Evolutionary conservation across 2,888 invertebrate genomes (phyloP), one percentile per base, ranked within the genome.

Genomic region (Apoda limacodes): DNA sequence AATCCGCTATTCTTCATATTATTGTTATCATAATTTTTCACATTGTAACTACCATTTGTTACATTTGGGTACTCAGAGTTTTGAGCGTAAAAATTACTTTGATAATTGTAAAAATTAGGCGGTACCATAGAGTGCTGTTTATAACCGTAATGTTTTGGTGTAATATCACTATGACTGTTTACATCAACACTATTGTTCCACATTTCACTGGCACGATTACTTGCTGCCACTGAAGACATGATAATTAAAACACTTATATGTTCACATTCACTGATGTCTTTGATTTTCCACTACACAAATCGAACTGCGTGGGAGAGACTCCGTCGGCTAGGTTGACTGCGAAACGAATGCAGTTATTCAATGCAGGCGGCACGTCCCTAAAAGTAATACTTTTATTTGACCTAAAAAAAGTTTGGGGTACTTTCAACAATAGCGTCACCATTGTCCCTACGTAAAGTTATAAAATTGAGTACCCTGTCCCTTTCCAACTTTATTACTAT

Each of bases 331-430:
- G 56, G 66, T 68, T 59, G 66, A 62, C 69, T 75, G 65, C 66
- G 69, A 74, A 75, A 67, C 70, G 70, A 80, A 78, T 80, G 76
- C 56, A 62, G 61, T 65, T 62, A 67, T 65, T 66, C 66, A 57
- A 66, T 60, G 61, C 60, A 61, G 54, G 53, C 74, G 61, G 63
- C 65, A 60, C 67, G 71, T 68, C 76, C 75, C 76, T 74, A 55
- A 65, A 66, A 69, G 71, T 75, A 76, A 72, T 75, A 74, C 71
- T 74, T 74, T 74, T 78, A 70, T 74, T 61, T 76, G 78, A 75
- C 78, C 75, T 72, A 78, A 80, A 80, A 78, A 78, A 78, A 72
- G 52, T 68, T 76, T 69, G 67, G 80, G 80, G 78, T 74, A 78
- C 72, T 65, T 66, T 59, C 61, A 78, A 80, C 78, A 80, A 80